phyloP scores from a whole-genome alignment of 2,797 vertebrate species.

The Caiman crocodilus region DNA sequence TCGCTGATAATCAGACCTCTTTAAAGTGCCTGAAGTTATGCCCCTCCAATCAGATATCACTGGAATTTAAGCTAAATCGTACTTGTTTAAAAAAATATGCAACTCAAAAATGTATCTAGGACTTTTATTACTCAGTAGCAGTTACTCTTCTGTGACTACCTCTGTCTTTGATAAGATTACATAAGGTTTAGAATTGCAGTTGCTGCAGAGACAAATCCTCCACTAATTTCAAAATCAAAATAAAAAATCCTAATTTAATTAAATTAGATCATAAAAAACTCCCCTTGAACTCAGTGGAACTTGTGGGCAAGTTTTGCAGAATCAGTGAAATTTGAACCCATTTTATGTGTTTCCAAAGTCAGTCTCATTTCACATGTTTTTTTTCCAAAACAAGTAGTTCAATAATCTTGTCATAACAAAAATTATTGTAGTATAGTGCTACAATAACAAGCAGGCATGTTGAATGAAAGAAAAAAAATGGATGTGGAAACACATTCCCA shows the following conservation, averaged over 20 bases:
- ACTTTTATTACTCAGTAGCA: neutral
- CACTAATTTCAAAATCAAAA: neutral
- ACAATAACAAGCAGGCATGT: neutral
- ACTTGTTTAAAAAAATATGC: neutral
- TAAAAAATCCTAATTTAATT: neutral
- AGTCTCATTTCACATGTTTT: neutral
- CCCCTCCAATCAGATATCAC: neutral
- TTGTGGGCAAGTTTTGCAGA: neutral
- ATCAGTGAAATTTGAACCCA: neutral
- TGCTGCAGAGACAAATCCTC: neutral
- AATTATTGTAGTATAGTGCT: neutral
- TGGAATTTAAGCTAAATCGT: neutral
- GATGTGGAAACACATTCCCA: neutral
- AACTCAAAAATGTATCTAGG: neutral
- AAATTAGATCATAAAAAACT: neutral
- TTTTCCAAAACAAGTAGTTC: neutral
- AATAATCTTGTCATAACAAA: neutral
- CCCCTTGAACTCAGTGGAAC: neutral
- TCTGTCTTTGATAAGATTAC: neutral
- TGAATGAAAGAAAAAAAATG: neutral
- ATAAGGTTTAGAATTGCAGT: accelerated
- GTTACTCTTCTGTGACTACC: neutral
- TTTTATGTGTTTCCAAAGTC: neutral
- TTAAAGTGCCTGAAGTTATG: neutral
- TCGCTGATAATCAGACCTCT: neutral